These are phyloP conservation scores for Mesoligia furuncula DNA, from an alignment of 2,888 invertebrate genomes.

Conservation along the genomic window DNA sequence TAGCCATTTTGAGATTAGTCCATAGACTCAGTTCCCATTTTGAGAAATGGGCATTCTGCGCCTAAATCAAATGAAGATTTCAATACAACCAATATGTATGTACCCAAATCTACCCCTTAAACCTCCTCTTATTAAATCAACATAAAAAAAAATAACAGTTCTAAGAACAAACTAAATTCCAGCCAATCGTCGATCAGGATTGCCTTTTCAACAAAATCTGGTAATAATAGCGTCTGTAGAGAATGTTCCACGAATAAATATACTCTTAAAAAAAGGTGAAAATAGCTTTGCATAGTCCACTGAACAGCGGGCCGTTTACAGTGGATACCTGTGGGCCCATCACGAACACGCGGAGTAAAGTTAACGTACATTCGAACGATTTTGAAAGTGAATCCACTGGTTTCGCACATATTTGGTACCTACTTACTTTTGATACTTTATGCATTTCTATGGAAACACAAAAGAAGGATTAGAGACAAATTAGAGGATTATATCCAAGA, in stretches of 20 bases:
- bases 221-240: constrained; percentile 26
- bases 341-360: neutral
- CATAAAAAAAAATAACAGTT: constrained; percentile 5
- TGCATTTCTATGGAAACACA: neutral
- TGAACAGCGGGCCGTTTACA: constrained; percentile 52
- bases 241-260: constrained; percentile 50
- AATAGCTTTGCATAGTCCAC: constrained; percentile 62
- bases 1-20: too few species aligned
- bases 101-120: neutral
- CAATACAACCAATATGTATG: neutral
- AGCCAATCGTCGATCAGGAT: constrained; percentile 30
- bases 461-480: too few species aligned
- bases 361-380: neutral
- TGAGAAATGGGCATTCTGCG: neutral
- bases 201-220: constrained; percentile 21
- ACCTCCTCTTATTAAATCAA: constrained; percentile 10
- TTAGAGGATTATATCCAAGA: too few species aligned
- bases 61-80: too few species aligned
- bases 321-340: constrained; percentile 45
- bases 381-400: neutral
- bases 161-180: constrained; percentile 9
- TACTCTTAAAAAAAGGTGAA: constrained; percentile 63
- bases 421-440: neutral
- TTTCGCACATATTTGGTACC: neutral
- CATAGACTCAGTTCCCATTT: too few species aligned